phyloP scores from a whole-genome alignment of 2,113 vertebrate genomes.

The Lophochroa leadbeateri region DNA sequence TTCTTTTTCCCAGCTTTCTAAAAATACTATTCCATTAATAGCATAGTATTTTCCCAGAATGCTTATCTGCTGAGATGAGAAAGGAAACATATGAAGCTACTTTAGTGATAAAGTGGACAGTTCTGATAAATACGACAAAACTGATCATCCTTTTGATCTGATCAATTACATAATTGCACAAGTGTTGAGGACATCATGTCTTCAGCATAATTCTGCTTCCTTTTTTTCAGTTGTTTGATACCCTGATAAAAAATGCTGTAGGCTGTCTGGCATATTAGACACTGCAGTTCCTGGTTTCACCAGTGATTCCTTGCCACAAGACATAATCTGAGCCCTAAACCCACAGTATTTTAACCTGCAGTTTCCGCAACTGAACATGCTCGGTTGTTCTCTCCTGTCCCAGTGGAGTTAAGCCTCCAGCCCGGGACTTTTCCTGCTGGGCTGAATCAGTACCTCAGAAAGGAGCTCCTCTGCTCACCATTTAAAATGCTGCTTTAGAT shows the following conservation, averaged over 20 bases:
- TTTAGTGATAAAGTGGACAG: background rate
- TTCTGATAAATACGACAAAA: background rate
- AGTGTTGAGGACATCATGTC: background rate
- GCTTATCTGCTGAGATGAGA: background rate
- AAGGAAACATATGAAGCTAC: background rate
- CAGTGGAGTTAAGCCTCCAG: background rate
- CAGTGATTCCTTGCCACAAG: background rate
- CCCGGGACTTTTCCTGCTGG: background rate
- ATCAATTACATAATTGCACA: background rate
- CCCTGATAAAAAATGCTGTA: background rate
- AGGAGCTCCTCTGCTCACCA: background rate
- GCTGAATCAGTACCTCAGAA: constrained; percentile 6
- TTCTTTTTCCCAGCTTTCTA: background rate
- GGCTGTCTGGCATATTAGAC: background rate
- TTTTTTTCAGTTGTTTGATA: background rate
- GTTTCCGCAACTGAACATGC: background rate
- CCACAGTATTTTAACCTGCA: constrained; percentile 2
- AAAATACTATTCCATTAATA: background rate
- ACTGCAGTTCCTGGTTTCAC: background rate
- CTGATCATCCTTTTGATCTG: background rate
- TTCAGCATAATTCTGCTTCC: background rate
- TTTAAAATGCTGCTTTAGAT: background rate
- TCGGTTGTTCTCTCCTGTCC: background rate
- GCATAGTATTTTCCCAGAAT: background rate
- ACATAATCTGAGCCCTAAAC: background rate